Evolutionary conservation across 2,888 invertebrate species (phyloP), one percentile per base, ranked within the genome.

Genomic region (Tetranychus piercei): DNA sequence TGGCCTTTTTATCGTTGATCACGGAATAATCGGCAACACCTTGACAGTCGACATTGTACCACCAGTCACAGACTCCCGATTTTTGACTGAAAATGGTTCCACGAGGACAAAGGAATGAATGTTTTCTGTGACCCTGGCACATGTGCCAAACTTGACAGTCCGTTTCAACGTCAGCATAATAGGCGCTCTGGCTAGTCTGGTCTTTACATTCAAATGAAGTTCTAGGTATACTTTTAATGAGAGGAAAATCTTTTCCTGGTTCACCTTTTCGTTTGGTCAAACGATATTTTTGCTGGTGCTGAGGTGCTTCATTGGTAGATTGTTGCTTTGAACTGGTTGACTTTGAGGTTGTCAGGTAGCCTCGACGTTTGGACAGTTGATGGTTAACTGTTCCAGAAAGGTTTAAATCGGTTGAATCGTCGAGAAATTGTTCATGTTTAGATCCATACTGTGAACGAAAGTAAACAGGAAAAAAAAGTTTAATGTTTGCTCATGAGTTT

Each of bases 161-260:
- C 9, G 79, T 78, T 72, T 77, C 78, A 3, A 76, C 75, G 45
- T 79, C 79, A 18, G 79, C 79, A 73, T 77, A 79, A 1, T 78
- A 75, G 2, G 78, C 78, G 44, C 75, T 65, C 2, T 15, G 11
- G 20, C 22, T 22, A 20, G 72, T 75, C n/a, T 77, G 73, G 7
- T 76, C 76, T 15, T 75, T 74, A 74, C 79, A 79, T n/a, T 77
- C 78, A 74, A 79, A 79, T 45, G 75, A 75, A 45, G 79, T 79
- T 72, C 76, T 77, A 9, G 79, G 79, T 23, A 79, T 79, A 72
- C 76, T 83, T 81, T 89, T 89, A 82, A 88, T 91, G 74, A 90
- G 84, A 0, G 92, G 92, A 83, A 88, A 92, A 82, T 92, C 91
- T 1, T 89, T 87, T 1, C 91, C 91, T 0, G 92, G 76, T 11